Conservation (phyloP, 1,140 invertebrate species). For the Aphaenogaster rudis region DNA sequence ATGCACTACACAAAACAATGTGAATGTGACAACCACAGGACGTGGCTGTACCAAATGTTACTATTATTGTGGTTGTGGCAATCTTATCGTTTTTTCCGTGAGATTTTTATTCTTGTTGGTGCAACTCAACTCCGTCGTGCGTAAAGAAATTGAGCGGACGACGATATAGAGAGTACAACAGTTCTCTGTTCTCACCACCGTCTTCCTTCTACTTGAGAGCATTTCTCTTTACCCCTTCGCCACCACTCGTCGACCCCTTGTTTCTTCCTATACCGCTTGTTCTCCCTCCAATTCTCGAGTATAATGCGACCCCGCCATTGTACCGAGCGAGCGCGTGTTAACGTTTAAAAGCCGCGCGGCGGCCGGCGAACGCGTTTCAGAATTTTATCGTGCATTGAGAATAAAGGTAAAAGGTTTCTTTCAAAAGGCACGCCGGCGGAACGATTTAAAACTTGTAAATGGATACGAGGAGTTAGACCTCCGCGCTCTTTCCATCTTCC, state of each 20-base stretch:
- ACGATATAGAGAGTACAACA: constrained; percentile 60
- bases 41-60: no score
- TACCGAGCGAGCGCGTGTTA: constrained; percentile 76
- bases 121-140: neutral
- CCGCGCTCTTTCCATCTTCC: constrained; percentile 62
- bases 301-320: constrained; percentile 80
- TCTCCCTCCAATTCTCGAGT: constrained; percentile 68
- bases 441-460: constrained; percentile 83
- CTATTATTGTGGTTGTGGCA: no score
- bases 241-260: constrained; percentile 28
- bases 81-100: no score
- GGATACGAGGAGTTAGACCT: constrained; percentile 78
- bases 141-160: constrained; percentile 55
- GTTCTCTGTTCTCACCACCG: constrained; percentile 48
- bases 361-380: constrained; percentile 78
- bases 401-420: constrained; percentile 81
- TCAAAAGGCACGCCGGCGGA: constrained; percentile 77
- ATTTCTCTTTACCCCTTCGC: constrained; percentile 28
- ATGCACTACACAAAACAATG: no score
- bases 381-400: constrained; percentile 82
- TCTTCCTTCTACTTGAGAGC: constrained; percentile 3
- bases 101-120: constrained; percentile 10
- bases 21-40: no score
- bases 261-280: constrained; percentile 58
- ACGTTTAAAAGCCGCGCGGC: constrained; percentile 82